These are phyloP conservation scores for Agonopterix arenella DNA, from an alignment of 2,888 invertebrate genomes.

Conservation along the genomic window DNA sequence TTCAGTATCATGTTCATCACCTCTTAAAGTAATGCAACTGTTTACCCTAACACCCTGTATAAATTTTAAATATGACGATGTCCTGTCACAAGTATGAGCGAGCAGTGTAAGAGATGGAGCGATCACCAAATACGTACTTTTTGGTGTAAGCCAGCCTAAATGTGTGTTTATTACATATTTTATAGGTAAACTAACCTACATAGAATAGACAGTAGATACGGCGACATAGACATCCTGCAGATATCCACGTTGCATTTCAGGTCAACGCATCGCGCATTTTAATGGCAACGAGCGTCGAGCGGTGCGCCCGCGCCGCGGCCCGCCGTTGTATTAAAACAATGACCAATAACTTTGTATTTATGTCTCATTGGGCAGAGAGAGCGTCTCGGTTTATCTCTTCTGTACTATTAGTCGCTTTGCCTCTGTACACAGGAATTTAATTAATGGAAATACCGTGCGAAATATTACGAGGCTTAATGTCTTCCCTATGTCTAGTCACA, in stretches of 20 bases:
- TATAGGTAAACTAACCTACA: too few species aligned
- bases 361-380: conserved; percentile 48
- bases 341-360: conserved; percentile 66
- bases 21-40: too few species aligned
- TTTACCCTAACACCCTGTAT: too few species aligned
- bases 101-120: too few species aligned
- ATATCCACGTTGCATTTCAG: conserved; percentile 1
- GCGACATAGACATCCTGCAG: not conserved
- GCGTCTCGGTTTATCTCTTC: conserved; percentile 31
- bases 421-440: conserved; percentile 16
- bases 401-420: conserved; percentile 21
- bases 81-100: too few species aligned
- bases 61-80: too few species aligned
- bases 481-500: not conserved
- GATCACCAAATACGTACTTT: too few species aligned
- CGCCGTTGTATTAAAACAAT: conserved; percentile 63
- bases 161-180: too few species aligned
- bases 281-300: conserved; percentile 48
- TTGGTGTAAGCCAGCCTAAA: too few species aligned
- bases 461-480: not conserved
- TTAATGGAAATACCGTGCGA: conserved; percentile 14
- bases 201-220: too few species aligned
- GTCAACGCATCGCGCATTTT: conserved; percentile 29
- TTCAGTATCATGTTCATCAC: too few species aligned
- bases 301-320: conserved; percentile 17